A percentile compares a stretch with the other conserved stretches of the same genome.
Evolutionary conservation across 53 echinoderm and acorn worm genomes (phyloP).

Genomic region (Echinometra lucunter): DNA sequence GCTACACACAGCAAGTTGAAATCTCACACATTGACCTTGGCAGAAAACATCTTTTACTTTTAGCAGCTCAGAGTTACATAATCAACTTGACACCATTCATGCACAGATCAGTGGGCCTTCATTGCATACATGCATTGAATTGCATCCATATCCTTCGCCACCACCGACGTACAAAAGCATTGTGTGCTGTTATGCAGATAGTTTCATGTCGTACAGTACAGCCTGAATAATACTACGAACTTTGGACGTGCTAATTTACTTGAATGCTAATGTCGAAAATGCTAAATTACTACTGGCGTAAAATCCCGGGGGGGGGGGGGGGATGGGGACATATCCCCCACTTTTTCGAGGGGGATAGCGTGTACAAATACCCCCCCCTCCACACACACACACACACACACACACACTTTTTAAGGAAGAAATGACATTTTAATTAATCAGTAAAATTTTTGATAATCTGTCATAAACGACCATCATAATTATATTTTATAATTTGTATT

Average conservation of each 20-base stretch:
- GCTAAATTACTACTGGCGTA: conserved; percentile 2
- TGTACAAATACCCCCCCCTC: too few relatives aligned
- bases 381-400: too few relatives aligned
- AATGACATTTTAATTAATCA: too few relatives aligned
- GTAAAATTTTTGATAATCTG: too few relatives aligned
- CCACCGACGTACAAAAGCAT: background rate
- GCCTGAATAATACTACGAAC: background rate
- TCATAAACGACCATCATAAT: too few relatives aligned
- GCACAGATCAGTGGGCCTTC: too few relatives aligned
- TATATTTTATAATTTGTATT: too few relatives aligned
- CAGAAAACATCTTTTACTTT: background rate
- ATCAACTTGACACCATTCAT: conserved; percentile 15
- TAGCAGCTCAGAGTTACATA: conserved; percentile 12
- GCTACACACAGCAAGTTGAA: background rate
- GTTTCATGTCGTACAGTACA: background rate
- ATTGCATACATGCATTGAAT: background rate
- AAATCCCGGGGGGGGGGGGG: too few relatives aligned
- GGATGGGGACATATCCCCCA: too few relatives aligned
- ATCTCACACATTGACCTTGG: conserved; percentile 32
- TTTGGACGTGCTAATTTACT: background rate
- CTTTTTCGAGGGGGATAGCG: too few relatives aligned
- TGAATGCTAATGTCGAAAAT: background rate
- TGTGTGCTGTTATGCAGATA: background rate
- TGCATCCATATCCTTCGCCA: background rate
- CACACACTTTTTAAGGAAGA: too few relatives aligned